phyloP scores from a whole-genome alignment of 37 sponge, comb jelly and placozoan species.

The Aplysina aerophoba region DNA sequence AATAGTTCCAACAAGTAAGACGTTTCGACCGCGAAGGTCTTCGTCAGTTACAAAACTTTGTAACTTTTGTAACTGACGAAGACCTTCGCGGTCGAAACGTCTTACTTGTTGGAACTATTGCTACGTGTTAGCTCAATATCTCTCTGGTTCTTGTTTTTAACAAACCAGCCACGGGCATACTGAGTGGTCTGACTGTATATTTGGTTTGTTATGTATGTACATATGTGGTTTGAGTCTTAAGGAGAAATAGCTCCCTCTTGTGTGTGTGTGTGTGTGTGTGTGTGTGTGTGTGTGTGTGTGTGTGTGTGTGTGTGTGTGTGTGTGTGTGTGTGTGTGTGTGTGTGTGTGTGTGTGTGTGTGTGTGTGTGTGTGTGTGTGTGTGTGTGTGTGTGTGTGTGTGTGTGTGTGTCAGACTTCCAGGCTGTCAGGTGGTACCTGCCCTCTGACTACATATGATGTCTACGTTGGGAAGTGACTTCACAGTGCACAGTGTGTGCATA shows the following conservation, averaged over 20 bases:
- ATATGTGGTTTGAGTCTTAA: background rate
- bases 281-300: constrained; percentile 27
- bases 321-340: constrained; percentile 34
- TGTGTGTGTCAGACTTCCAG: background rate
- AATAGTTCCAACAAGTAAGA: no score
- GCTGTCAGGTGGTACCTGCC: background rate
- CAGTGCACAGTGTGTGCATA: no score
- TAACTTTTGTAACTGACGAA: no score
- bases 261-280: constrained; percentile 3
- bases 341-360: constrained; percentile 40
- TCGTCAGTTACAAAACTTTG: no score
- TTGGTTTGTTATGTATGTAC: background rate
- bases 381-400: constrained; percentile 12
- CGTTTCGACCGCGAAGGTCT: no score
- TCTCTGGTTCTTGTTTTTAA: no score
- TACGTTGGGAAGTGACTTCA: no score
- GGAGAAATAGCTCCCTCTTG: background rate
- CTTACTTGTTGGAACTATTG: no score
- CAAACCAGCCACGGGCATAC: no score
- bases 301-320: constrained; percentile 24
- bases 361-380: constrained; percentile 42
- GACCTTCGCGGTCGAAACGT: no score
- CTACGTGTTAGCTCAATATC: no score
- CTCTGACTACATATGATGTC: no score
- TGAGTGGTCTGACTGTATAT: background rate